Percentiles rank a stretch among this genome's conserved stretches.
These are phyloP conservation scores for Cynodonichthys magdalenae DNA, from an alignment of 2,797 vertebrate genomes.

Conservation along the genomic window DNA sequence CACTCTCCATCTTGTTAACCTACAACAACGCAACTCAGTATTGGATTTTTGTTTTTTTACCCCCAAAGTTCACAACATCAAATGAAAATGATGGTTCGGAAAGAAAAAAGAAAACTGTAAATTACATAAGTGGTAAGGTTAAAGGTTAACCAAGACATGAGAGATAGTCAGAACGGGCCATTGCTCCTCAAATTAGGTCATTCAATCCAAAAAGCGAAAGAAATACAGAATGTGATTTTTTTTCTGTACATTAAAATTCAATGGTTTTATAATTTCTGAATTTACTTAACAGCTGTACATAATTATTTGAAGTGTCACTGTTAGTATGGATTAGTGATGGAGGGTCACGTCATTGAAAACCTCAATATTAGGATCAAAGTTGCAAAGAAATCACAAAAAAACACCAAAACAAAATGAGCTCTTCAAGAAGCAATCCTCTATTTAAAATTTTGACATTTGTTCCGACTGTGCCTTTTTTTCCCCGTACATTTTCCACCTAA, in stretches of 20 bases:
- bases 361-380: conserved; percentile 37
- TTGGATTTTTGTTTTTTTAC: conserved; percentile 31
- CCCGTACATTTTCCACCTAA: conserved; percentile 36
- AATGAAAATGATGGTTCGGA: conserved; percentile 38
- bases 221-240: conserved; percentile 75
- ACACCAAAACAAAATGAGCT: conserved; percentile 1
- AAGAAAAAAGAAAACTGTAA: conserved; percentile 27
- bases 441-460: conserved; percentile 34
- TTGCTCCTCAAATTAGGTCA: conserved; percentile 8
- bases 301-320: conserved; percentile 9
- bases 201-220: not conserved
- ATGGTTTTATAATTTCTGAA: too few species aligned
- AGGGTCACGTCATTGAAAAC: conserved; percentile 36
- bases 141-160: conserved; percentile 10
- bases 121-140: conserved; percentile 11
- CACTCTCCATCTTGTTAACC: conserved; percentile 67
- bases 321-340: conserved; percentile 30
- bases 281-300: too few species aligned
- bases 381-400: conserved; percentile 26
- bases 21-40: conserved; percentile 22
- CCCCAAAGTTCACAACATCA: conserved; percentile 26
- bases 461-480: conserved; percentile 48
- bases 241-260: not conserved
- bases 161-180: conserved; percentile 3
- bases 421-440: conserved; percentile 13